Evolutionary conservation across 1,140 invertebrate species (phyloP).

Genomic region (Panagrolaimus sp.): DNA sequence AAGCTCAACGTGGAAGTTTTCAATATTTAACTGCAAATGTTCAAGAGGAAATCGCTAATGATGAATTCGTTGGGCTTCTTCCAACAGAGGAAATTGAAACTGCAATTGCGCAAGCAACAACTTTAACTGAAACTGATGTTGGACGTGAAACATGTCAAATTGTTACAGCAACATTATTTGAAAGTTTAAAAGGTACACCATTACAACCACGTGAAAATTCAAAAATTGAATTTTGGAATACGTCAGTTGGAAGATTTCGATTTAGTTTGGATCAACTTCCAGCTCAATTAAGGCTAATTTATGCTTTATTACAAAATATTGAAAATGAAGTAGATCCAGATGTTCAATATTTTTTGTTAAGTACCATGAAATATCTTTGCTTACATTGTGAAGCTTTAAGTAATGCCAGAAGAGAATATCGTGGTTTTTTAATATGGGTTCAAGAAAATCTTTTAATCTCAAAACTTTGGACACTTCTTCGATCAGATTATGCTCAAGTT

Average conservation of each 20-base stretch:
- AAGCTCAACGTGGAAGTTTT: conserved; percentile 16
- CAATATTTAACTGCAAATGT: conserved; percentile 83
- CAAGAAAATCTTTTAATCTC: conserved; percentile 91
- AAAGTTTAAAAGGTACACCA: conserved; percentile 60
- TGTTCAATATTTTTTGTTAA: conserved; percentile 83
- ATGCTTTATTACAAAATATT: conserved; percentile 74
- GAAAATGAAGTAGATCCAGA: conserved; percentile 73
- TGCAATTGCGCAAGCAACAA: conserved; percentile 75
- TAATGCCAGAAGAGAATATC: conserved; percentile 72
- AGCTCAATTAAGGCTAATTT: conserved; percentile 81
- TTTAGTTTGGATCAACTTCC: conserved; percentile 85
- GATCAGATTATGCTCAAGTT: conserved; percentile 74
- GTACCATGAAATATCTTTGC: conserved; percentile 81
- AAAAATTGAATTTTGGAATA: conserved; percentile 71
- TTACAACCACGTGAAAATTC: conserved; percentile 22
- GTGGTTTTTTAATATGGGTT: conserved; percentile 92
- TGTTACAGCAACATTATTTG: conserved; percentile 67
- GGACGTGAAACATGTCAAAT: conserved; percentile 69
- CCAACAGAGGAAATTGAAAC: conserved; percentile 69
- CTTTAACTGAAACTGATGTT: conserved; percentile 79
- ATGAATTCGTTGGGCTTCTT: conserved; percentile 75
- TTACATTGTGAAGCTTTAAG: conserved; percentile 85
- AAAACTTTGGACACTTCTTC: conserved; percentile 88
- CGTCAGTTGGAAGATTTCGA: conserved; percentile 81
- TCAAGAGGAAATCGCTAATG: conserved; percentile 72